Evolutionary conservation across 2,888 invertebrate species (phyloP).

Genomic region (Brachyptera risi): DNA sequence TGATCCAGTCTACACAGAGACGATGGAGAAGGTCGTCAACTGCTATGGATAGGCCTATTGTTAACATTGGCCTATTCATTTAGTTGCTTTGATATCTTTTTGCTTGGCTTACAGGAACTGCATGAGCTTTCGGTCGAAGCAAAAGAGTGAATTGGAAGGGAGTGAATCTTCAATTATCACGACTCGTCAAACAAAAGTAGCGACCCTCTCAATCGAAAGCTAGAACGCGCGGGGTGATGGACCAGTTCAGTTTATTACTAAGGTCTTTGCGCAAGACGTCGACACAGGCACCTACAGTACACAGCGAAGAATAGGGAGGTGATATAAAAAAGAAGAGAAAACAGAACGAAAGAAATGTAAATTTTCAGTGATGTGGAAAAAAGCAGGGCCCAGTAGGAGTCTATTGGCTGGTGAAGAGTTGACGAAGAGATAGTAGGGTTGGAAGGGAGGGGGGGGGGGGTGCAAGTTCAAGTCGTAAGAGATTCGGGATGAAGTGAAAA

Average conservation of each 20-base stretch:
- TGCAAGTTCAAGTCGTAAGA: slow-evolving; percentile 20
- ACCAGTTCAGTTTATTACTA: slow-evolving; percentile 17
- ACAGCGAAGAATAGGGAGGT: neutral
- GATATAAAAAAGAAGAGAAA: slow-evolving; percentile 21
- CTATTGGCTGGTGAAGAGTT: slow-evolving; percentile 29
- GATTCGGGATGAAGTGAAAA: slow-evolving; percentile 24
- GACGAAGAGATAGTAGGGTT: slow-evolving; percentile 8
- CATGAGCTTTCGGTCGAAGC: neutral
- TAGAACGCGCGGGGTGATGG: too few species aligned
- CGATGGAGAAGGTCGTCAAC: neutral
- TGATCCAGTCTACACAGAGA: slow-evolving; percentile 23
- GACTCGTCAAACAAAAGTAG: slow-evolving; percentile 33
- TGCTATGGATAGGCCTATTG: neutral
- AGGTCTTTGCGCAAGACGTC: neutral
- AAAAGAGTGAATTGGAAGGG: slow-evolving; percentile 13
- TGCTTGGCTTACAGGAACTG: neutral
- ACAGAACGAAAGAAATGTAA: slow-evolving; percentile 31
- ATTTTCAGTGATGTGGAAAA: slow-evolving; percentile 33
- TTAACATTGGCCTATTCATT: too few species aligned
- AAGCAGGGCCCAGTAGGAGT: slow-evolving; percentile 26
- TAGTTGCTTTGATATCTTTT: neutral
- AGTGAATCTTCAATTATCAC: slow-evolving; percentile 33
- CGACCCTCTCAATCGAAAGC: slow-evolving; percentile 30
- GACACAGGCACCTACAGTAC: neutral
- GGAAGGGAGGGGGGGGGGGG: slow-evolving; percentile 20